Base-by-base conservation (phyloP, 2,113 vertebrate genomes). In the Elgaria multicarinata region DNA sequence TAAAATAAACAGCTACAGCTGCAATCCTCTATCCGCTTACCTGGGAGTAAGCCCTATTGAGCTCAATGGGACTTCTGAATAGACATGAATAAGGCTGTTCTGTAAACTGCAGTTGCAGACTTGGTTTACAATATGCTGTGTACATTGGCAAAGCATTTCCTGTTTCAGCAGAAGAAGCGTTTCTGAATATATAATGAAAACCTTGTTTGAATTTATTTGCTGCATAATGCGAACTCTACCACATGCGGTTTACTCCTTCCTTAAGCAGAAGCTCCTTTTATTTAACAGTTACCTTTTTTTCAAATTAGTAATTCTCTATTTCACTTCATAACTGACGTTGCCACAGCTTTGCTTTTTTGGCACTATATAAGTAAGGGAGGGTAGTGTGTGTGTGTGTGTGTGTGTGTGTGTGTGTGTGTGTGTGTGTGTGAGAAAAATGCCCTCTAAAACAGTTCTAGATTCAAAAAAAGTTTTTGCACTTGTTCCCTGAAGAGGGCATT, bases 401-500 rank as follows among this genome's bases (percentile, higher is more conserved):
- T n/a, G n/a, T n/a, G n/a, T n/a, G n/a, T n/a, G n/a, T n/a, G n/a
- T n/a, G n/a, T n/a, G n/a, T n/a, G n/a, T n/a, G n/a, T n/a, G n/a
- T n/a, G n/a, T n/a, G n/a, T n/a, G n/a, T n/a, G 3, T 69, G 9
- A 79, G 80, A 66, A 58, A 71, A 14, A 76, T 36, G 24, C 4
- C 75, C 85, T 44, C 84, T 92, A 76, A 91, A 80, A 16, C 14
- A 39, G 82, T 89, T 93, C 24, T 90, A 8, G 18, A 72, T 90
- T 75, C 6, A 91, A 88, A 88, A 20, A 42, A 1, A 22, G 66
- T n/a, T 79, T 28, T 80, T 86, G 1, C 24, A 6, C 42, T 75
- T 87, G 87, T 92, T 89, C 42, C 0, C 9, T 0, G 26, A 4
- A 83, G 31, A 39, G 83, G 39, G 39, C 39, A 28, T 28, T 0